Conservation (phyloP, 2,113 vertebrate species). For the Oenanthe oenanthe region DNA sequence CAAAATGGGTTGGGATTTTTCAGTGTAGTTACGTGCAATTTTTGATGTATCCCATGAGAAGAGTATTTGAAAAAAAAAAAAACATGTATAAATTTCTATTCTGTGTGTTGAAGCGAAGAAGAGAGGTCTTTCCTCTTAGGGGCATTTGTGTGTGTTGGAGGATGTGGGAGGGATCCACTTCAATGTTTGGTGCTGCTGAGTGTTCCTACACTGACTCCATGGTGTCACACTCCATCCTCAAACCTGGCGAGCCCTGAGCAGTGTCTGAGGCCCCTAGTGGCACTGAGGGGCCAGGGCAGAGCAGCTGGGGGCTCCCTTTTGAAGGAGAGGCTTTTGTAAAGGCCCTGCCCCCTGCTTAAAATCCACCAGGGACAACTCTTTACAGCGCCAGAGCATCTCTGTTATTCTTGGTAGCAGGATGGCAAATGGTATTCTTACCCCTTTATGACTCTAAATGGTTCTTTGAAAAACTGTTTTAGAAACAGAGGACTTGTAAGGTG, state of each 20-base stretch:
- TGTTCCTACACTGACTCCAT: background rate
- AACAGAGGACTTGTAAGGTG: slow-evolving; percentile 47
- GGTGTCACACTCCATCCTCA: background rate
- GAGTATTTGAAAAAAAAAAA: slow-evolving; percentile 34
- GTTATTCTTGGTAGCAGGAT: background rate
- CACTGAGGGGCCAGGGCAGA: background rate
- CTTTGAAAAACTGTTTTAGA: slow-evolving; percentile 15
- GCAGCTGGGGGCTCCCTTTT: background rate
- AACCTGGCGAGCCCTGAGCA: background rate
- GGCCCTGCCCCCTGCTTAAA: background rate
- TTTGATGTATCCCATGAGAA: background rate
- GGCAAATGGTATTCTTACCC: background rate
- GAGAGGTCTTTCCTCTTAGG: background rate
- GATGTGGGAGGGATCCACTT: background rate
- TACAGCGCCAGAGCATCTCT: background rate
- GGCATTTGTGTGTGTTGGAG: background rate
- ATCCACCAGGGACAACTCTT: background rate
- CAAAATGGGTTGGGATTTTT: slow-evolving; percentile 1
- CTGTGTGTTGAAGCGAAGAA: background rate
- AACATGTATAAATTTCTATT: background rate
- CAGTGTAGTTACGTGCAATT: slow-evolving; percentile 59
- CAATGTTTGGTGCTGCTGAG: fast-evolving
- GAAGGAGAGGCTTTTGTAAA: background rate
- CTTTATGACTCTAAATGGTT: background rate
- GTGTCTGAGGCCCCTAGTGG: background rate